Base-by-base conservation (phyloP, 2,113 vertebrate species). In the Uropsilus gracilis region DNA sequence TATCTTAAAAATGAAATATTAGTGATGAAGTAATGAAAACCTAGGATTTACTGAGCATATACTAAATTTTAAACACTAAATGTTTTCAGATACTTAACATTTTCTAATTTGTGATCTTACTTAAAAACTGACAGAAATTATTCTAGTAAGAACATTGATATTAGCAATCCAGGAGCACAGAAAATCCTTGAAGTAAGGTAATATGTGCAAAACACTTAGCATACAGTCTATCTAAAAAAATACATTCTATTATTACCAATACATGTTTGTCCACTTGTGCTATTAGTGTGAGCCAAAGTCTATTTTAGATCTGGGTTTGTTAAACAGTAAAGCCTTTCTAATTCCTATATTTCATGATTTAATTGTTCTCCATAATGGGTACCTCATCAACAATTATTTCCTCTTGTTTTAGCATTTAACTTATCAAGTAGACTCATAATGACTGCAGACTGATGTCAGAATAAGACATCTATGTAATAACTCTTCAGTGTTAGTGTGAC, bases 121-220 rank as follows among this genome's bases (percentile, higher is more conserved):
- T 92, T 89, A 77, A 64, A 86, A 77, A 3, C 17, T 86, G 61
- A 17, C 8, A 80, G 75, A 90, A 86, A 92, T 92, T 30, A 53
- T 76, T 28, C 26, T 4, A 53, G 76, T 57, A 82, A 57, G 37
- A 73, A 80, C 46, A 1, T 24, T 84, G 71, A 84, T 68, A 59
- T 92, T 87, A 90, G 10, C 20, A 59, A 69, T 16, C 42, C 53
- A 71, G 14, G 11, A 24, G 34, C 24, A 24, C 22, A 71, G 39
- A 24, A 57, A 26, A 34, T 76, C 26, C 50, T 22, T 83, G 28
- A 75, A 22, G 24, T 55, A 55, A 93, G 8, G 16, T 71, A 57
- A 53, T 64, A 57, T 30, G n/a, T 44, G 34, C 39, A 77, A 55
- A 72, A 30, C 13, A 34, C 12, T 89, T 91, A 82, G 18, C n/a